A percentile compares a stretch with the other conserved stretches of the same genome.
Conservation (phyloP, 2,797 vertebrate genomes). For the Phrynocephalus guinanensis region DNA sequence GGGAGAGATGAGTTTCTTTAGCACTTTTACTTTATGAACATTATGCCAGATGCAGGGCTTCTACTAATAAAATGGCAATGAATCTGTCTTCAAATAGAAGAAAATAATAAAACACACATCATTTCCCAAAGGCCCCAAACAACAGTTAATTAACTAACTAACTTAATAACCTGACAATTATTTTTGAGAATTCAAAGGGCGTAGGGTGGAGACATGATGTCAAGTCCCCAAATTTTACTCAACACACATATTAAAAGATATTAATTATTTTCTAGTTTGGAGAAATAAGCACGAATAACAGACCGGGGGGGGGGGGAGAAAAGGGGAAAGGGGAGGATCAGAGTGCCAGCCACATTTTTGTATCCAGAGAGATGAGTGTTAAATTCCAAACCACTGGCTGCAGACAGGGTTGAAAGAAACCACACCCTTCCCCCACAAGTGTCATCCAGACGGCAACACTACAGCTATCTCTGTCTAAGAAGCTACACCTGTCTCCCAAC, state of each 20-base stretch:
- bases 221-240: background rate
- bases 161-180: background rate
- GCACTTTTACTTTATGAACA: slow-evolving; percentile 40
- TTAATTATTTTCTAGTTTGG: background rate
- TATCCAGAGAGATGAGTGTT: too few relatives aligned
- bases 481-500: too few relatives aligned
- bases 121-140: slow-evolving; percentile 13
- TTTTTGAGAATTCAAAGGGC: background rate
- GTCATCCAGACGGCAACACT: too few relatives aligned
- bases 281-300: background rate
- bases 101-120: slow-evolving; percentile 28
- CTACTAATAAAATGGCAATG: slow-evolving; percentile 42
- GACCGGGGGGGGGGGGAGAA: too few relatives aligned
- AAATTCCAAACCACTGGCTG: too few relatives aligned
- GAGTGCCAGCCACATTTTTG: too few relatives aligned
- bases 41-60: background rate
- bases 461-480: background rate
- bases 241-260: background rate
- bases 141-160: slow-evolving; percentile 8
- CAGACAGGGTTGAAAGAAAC: background rate
- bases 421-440: background rate
- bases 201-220: background rate
- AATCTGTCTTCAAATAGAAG: slow-evolving; percentile 19
- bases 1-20: slow-evolving; percentile 41
- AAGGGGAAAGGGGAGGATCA: too few relatives aligned